Percentiles rank a stretch among this genome's conserved stretches.
These are phyloP conservation scores for Xyrichtys novacula DNA, from an alignment of 2,797 vertebrate genomes.

Conservation along the genomic window DNA sequence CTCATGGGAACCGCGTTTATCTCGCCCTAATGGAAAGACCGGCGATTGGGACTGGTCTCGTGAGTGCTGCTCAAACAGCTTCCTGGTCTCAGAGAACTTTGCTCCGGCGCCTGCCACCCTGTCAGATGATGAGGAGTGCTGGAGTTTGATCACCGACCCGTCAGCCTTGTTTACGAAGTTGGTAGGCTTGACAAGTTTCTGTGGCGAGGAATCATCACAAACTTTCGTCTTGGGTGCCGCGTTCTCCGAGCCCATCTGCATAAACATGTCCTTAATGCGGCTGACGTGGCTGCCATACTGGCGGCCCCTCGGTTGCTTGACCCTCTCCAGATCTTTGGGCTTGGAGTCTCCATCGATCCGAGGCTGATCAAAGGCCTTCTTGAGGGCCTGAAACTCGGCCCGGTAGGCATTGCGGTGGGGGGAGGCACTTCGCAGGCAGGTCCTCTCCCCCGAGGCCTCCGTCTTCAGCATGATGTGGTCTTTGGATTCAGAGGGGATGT, in stretches of 20 bases:
- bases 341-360: constrained; percentile 88
- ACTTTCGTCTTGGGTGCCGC: constrained; percentile 76
- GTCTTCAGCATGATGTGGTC: constrained; percentile 98
- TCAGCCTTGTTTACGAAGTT: constrained; percentile 93
- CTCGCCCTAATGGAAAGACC: constrained; percentile 90
- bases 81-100: constrained; percentile 96
- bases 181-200: constrained; percentile 90
- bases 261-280: constrained; percentile 99
- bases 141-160: constrained; percentile 91
- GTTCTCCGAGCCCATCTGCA: constrained; percentile 96
- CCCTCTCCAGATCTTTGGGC: constrained; percentile 88
- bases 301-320: constrained; percentile 92
- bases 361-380: constrained; percentile 97
- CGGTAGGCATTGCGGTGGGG: constrained; percentile 98
- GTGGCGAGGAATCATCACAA: constrained; percentile 87
- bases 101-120: constrained; percentile 84
- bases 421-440: constrained; percentile 96
- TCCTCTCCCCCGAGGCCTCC: constrained; percentile 95
- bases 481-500: constrained; percentile 81
- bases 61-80: constrained; percentile 93
- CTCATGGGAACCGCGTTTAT: constrained; percentile 89
- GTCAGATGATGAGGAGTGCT: constrained; percentile 86
- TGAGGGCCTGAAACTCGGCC: constrained; percentile 97
- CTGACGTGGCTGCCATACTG: constrained; percentile 98
- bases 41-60: constrained; percentile 89